phyloP scores from a whole-genome alignment of 2,797 vertebrate genomes.

The Odontamblyopus lacepedii region DNA sequence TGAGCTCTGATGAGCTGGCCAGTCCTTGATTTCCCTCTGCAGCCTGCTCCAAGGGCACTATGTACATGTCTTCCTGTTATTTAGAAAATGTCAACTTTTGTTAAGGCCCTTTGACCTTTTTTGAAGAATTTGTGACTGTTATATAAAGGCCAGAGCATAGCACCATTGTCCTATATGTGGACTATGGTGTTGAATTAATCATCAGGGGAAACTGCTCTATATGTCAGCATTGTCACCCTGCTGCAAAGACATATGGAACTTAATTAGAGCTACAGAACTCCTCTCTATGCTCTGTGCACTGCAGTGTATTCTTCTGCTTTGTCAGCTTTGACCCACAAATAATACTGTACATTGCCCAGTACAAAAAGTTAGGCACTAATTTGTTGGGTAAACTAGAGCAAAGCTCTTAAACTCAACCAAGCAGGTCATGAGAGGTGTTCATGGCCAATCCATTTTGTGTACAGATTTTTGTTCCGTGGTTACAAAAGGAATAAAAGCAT shows the following conservation, averaged over 20 bases:
- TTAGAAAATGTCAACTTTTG: constrained; percentile 61
- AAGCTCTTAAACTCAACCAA: not conserved
- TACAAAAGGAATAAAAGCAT: not conserved
- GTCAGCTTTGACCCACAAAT: constrained; percentile 16
- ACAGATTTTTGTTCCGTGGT: not conserved
- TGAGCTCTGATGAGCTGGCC: constrained; percentile 60
- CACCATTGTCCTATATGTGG: constrained; percentile 47
- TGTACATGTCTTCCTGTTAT: constrained; percentile 66
- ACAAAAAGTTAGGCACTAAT: not conserved
- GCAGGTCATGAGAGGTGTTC: not conserved
- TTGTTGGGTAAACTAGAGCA: not conserved
- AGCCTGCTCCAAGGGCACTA: constrained; percentile 66
- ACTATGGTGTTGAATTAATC: constrained; percentile 55
- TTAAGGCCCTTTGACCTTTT: constrained; percentile 64
- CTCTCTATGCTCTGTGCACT: not conserved
- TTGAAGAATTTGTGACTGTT: constrained; percentile 54
- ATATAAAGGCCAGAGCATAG: constrained; percentile 52
- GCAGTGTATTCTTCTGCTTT: constrained; percentile 16
- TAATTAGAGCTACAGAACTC: constrained; percentile 45
- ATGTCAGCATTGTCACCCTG: constrained; percentile 42
- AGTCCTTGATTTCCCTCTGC: constrained; percentile 61
- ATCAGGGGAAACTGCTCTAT: constrained; percentile 26
- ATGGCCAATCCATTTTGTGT: not conserved
- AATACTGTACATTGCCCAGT: no score
- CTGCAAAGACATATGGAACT: constrained; percentile 34